Percentiles rank a stretch among this genome's conserved stretches.
phyloP scores from a whole-genome alignment of 2,888 invertebrate species.

The Agriopis leucophaearia region DNA sequence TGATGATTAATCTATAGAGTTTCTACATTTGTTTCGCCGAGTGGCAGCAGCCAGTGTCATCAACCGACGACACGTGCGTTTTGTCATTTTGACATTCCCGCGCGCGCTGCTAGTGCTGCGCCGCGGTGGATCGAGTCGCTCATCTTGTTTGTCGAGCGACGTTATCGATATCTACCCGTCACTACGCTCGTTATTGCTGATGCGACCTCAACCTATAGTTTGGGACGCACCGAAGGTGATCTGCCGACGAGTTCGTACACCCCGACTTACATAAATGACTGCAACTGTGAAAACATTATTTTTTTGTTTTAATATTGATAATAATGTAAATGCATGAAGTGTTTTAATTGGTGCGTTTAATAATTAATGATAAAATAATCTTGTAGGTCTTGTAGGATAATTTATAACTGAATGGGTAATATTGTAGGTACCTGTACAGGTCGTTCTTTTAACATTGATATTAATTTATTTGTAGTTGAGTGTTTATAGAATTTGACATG shows the following conservation, averaged over 20 bases:
- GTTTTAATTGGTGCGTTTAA: slow-evolving; percentile 46
- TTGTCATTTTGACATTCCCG: slow-evolving; percentile 66
- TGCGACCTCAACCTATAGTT: slow-evolving; percentile 80
- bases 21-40: slow-evolving; percentile 22
- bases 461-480: background rate
- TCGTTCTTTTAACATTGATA: too few relatives aligned
- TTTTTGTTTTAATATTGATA: slow-evolving; percentile 59
- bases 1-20: slow-evolving; percentile 11
- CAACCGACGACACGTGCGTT: slow-evolving; percentile 37
- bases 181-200: slow-evolving; percentile 63
- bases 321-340: slow-evolving; percentile 49
- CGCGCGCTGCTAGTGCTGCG: slow-evolving; percentile 43
- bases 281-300: slow-evolving; percentile 72
- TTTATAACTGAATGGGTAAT: background rate
- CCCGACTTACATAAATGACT: slow-evolving; percentile 79
- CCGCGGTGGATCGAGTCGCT: slow-evolving; percentile 52
- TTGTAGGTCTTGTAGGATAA: slow-evolving; percentile 17
- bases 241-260: slow-evolving; percentile 72
- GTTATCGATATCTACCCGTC: slow-evolving; percentile 72
- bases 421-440: background rate
- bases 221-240: slow-evolving; percentile 81
- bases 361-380: slow-evolving; percentile 37
- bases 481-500: background rate
- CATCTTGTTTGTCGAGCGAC: slow-evolving; percentile 71
- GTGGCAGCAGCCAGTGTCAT: slow-evolving; percentile 23